phyloP scores from a whole-genome alignment of 2,888 invertebrate genomes.

The Erebia epiphron region DNA sequence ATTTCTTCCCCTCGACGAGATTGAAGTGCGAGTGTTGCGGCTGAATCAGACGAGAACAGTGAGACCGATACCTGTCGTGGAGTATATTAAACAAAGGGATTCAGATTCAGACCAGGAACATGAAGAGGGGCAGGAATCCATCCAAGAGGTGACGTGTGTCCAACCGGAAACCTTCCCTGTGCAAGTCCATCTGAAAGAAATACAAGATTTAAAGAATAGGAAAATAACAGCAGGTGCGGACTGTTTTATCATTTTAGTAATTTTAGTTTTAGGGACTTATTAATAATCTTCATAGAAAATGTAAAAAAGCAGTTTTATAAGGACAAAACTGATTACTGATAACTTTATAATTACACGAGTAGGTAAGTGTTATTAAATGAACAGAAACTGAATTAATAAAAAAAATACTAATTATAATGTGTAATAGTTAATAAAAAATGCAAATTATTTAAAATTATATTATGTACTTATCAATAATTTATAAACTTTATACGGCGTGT shows the following conservation, averaged over 20 bases:
- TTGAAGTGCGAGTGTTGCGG: slow-evolving; percentile 68
- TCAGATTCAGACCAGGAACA: slow-evolving; percentile 59
- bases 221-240: slow-evolving; percentile 27
- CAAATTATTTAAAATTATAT: too few relatives aligned
- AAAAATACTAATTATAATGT: too few relatives aligned
- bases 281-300: too few relatives aligned
- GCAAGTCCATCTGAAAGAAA: slow-evolving; percentile 26
- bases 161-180: slow-evolving; percentile 11
- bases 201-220: slow-evolving; percentile 26
- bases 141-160: slow-evolving; percentile 44
- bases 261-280: too few relatives aligned
- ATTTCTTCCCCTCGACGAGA: slow-evolving; percentile 64
- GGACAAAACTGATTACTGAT: too few relatives aligned
- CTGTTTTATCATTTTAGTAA: background rate
- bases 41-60: slow-evolving; percentile 59
- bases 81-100: slow-evolving; percentile 54
- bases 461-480: too few relatives aligned
- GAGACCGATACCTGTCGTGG: slow-evolving; percentile 49
- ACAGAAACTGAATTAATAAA: too few relatives aligned
- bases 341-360: too few relatives aligned
- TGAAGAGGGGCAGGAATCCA: slow-evolving; percentile 36
- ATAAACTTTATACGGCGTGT: too few relatives aligned
- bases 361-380: too few relatives aligned
- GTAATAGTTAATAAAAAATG: too few relatives aligned
- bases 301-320: too few relatives aligned